Conservation (phyloP, 2,113 vertebrate species). For the Macquaria australasica region DNA sequence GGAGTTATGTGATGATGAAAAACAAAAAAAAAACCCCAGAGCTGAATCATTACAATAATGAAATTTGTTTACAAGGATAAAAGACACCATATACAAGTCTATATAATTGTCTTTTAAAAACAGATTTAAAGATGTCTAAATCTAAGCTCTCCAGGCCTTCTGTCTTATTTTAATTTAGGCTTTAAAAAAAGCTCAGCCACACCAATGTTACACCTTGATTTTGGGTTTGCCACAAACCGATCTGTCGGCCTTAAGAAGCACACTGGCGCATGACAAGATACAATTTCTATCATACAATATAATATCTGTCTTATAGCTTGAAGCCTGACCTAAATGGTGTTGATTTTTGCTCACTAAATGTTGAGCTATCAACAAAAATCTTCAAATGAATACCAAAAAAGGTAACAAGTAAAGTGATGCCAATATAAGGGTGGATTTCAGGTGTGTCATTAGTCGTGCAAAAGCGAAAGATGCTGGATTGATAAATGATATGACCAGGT, state of each 20-base stretch:
- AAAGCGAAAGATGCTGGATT: too few species aligned
- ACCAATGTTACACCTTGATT: background rate
- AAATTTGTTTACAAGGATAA: background rate
- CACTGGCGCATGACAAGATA: background rate
- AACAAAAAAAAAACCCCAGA: background rate
- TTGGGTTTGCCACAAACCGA: background rate
- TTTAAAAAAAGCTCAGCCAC: background rate
- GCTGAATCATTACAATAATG: background rate
- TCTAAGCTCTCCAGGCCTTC: background rate
- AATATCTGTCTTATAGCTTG: background rate
- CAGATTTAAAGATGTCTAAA: background rate
- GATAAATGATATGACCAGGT: background rate
- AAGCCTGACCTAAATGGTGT: background rate
- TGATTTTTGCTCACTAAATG: conserved; percentile 12
- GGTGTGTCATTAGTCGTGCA: too few species aligned
- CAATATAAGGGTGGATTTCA: background rate
- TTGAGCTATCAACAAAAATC: background rate
- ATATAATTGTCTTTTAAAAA: background rate
- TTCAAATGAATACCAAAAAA: background rate
- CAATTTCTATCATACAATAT: background rate
- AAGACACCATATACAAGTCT: background rate
- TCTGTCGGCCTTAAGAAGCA: background rate
- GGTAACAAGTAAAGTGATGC: conserved; percentile 1
- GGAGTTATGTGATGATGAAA: background rate
- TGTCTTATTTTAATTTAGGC: background rate